A percentile compares a stretch with the other conserved stretches of the same genome.
Conservation (phyloP, 2,113 vertebrate species). For the Stigmatopora argus region DNA sequence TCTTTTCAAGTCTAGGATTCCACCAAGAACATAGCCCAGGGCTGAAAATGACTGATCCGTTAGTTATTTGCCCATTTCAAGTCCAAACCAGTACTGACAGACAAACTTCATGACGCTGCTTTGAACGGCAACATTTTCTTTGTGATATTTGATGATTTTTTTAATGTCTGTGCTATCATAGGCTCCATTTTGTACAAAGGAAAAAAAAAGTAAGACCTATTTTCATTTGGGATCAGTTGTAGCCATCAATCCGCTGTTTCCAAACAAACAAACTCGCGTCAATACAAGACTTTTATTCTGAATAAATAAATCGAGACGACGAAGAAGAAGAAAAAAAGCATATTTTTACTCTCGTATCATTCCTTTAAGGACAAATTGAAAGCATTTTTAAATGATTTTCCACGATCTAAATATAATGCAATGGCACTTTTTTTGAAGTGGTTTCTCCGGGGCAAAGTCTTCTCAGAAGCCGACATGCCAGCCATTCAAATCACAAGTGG, state of each 20-base stretch:
- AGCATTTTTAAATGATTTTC: too few species aligned
- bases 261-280: not conserved
- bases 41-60: not conserved
- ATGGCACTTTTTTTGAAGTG: conserved; percentile 30
- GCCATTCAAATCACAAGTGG: conserved; percentile 21
- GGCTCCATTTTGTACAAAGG: conserved; percentile 44
- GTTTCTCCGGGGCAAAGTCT: not conserved
- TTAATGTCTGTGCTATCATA: not conserved
- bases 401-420: not conserved
- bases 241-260: not conserved
- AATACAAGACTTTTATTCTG: too few species aligned
- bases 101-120: conserved; percentile 9
- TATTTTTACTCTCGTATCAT: too few species aligned
- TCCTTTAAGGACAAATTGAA: too few species aligned
- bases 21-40: not conserved
- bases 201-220: conserved; percentile 53
- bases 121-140: not conserved
- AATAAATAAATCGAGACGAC: too few species aligned
- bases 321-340: too few species aligned
- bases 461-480: conserved; percentile 9
- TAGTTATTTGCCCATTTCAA: conserved; percentile 1
- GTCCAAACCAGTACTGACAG: conserved; percentile 22
- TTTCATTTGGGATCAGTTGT: not conserved
- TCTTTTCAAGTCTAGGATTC: not conserved
- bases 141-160: not conserved